These are phyloP conservation scores for Phylloscopus trochiloides DNA, from an alignment of 2,113 vertebrate species.

Conservation along the genomic window DNA sequence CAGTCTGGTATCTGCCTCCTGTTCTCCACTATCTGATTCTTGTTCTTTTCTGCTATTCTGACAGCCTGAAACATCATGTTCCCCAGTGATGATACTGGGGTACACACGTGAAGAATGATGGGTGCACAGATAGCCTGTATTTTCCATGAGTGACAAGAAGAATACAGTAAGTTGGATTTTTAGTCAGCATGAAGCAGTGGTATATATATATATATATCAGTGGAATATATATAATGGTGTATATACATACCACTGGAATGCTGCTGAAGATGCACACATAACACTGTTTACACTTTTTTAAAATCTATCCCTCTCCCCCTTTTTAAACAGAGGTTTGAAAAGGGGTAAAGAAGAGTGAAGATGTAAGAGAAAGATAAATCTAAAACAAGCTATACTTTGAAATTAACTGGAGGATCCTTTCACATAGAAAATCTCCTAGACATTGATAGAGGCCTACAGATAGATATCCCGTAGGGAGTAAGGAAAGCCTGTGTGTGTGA, in stretches of 20 bases:
- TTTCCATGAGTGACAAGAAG: background rate
- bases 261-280: background rate
- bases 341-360: constrained; percentile 6
- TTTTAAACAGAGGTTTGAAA: constrained; percentile 25
- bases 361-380: constrained; percentile 45
- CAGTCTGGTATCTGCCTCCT: background rate
- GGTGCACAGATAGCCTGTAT: background rate
- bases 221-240: background rate
- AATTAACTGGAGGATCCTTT: constrained; percentile 62
- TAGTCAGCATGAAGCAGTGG: background rate
- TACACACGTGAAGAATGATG: background rate
- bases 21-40: background rate
- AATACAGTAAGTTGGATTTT: background rate
- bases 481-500: constrained; percentile 48
- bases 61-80: background rate
- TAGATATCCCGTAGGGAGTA: constrained; percentile 49
- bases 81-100: background rate
- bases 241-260: background rate
- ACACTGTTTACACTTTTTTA: background rate
- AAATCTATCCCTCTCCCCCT: background rate
- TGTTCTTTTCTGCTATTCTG: background rate
- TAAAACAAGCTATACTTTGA: constrained; percentile 28
- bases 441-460: constrained; percentile 59
- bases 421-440: constrained; percentile 57
- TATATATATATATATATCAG: background rate